Evolutionary conservation across 2,888 invertebrate genomes (phyloP).

Genomic region (Tetanocera ferruginea): DNA sequence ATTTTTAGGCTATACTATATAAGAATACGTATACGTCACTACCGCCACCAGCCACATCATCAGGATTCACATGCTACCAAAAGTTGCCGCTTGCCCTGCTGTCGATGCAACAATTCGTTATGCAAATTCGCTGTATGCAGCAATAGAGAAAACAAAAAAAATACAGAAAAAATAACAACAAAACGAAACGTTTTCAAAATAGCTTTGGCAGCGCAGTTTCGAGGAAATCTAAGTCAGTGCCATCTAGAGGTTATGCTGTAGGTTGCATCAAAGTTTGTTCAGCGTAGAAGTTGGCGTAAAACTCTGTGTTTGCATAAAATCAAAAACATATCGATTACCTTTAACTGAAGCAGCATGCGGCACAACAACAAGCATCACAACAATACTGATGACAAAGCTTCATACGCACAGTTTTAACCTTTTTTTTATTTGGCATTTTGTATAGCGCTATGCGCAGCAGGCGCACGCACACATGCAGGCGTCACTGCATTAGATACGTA

Average conservation of each 20-base stretch:
- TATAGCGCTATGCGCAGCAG: not conserved
- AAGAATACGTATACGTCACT: not conserved
- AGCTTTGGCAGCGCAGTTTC: not conserved
- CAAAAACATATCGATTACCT: slow-evolving; percentile 18
- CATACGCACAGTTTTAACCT: not conserved
- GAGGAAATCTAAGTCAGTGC: not conserved
- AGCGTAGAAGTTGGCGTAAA: too few species aligned
- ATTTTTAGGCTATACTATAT: too few species aligned
- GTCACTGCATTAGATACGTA: not conserved
- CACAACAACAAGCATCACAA: not conserved
- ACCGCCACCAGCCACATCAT: not conserved
- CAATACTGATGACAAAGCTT: not conserved
- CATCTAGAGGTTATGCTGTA: not conserved
- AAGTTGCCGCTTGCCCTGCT: too few species aligned
- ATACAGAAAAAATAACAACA: not conserved
- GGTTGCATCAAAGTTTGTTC: not conserved
- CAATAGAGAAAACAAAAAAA: not conserved
- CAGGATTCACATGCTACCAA: not conserved
- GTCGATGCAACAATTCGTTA: not conserved
- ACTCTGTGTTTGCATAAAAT: not conserved
- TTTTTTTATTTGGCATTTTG: not conserved
- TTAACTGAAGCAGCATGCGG: not conserved
- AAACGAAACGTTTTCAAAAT: not conserved
- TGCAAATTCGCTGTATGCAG: not conserved
- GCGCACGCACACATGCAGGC: not conserved